Conservation (phyloP, 2,797 vertebrate genomes). For the Gephyroberyx darwinii region DNA sequence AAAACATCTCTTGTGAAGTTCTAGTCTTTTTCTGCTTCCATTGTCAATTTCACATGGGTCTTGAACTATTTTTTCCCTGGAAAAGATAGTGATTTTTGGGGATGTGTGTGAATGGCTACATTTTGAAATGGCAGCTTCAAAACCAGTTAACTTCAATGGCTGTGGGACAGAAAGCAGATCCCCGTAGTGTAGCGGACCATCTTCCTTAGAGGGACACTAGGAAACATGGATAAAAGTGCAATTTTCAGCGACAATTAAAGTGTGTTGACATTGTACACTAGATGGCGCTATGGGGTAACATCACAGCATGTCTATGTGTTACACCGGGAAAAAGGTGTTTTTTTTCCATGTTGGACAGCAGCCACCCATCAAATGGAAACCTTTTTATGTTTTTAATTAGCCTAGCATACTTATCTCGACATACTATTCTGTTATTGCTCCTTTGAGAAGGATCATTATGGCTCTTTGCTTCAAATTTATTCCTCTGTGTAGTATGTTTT, state of each 20-base stretch:
- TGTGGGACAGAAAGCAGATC: slow-evolving; percentile 7
- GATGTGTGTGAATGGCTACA: neutral
- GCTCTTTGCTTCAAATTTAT: neutral
- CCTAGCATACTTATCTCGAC: slow-evolving; percentile 5
- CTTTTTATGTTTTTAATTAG: slow-evolving; percentile 49
- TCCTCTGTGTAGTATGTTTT: slow-evolving; percentile 6
- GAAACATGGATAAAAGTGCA: slow-evolving; percentile 30
- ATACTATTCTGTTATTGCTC: slow-evolving; percentile 25
- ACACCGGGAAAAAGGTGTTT: neutral
- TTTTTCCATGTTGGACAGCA: slow-evolving; percentile 23
- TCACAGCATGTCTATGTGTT: neutral
- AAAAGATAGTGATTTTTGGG: too few relatives aligned
- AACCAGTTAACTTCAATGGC: neutral
- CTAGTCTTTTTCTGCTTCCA: slow-evolving; percentile 15
- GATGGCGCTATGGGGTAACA: slow-evolving; percentile 61
- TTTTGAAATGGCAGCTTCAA: slow-evolving; percentile 2
- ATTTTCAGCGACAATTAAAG: neutral
- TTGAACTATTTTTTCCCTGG: neutral
- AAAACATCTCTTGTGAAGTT: slow-evolving; percentile 69
- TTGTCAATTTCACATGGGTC: neutral
- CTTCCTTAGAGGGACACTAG: slow-evolving; percentile 1
- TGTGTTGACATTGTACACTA: slow-evolving; percentile 40
- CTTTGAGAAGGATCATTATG: neutral
- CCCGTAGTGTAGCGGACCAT: neutral
- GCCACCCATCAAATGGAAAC: slow-evolving; percentile 48